A percentile compares a stretch with the other conserved stretches of the same genome.
Evolutionary conservation across 2,113 vertebrate species (phyloP).

Genomic region (Engystomops pustulosus): DNA sequence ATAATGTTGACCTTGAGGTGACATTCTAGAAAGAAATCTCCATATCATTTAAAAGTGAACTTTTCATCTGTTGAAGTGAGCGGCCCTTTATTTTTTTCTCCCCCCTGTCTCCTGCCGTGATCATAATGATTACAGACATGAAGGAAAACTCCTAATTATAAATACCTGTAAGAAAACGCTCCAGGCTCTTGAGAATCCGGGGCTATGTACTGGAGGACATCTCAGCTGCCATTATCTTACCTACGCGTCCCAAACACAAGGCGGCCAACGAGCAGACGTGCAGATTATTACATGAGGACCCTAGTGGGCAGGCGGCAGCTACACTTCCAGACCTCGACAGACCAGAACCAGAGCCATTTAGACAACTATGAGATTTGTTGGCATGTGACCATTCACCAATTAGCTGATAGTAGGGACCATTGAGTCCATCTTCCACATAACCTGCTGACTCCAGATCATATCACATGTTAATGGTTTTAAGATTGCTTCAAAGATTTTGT

Average conservation of each 20-base stretch:
- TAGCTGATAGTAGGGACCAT: too few relatives aligned
- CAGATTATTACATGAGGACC: too few relatives aligned
- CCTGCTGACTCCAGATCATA: too few relatives aligned
- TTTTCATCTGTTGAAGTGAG: conserved; percentile 31
- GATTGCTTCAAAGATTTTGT: too few relatives aligned
- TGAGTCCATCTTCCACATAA: too few relatives aligned
- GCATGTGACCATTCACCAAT: too few relatives aligned
- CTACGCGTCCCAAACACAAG: neutral
- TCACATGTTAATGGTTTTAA: too few relatives aligned
- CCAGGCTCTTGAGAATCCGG: neutral
- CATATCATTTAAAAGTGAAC: conserved; percentile 51
- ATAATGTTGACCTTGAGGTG: conserved; percentile 55
- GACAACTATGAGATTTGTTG: too few relatives aligned
- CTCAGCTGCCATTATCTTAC: neutral
- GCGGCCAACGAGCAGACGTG: neutral
- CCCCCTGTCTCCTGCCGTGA: conserved; percentile 18
- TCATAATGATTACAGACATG: conserved; percentile 36
- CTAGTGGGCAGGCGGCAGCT: too few relatives aligned
- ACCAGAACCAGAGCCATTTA: too few relatives aligned
- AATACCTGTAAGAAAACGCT: conserved; percentile 20
- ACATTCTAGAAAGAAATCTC: conserved; percentile 49
- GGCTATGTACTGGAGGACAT: too few relatives aligned
- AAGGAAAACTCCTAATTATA: conserved; percentile 26
- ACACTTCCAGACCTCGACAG: too few relatives aligned
- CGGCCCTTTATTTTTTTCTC: conserved; percentile 13